These are phyloP conservation scores for Sinocyclocheilus anophthalmus DNA, from an alignment of 2,113 vertebrate genomes.

Conservation along the genomic window DNA sequence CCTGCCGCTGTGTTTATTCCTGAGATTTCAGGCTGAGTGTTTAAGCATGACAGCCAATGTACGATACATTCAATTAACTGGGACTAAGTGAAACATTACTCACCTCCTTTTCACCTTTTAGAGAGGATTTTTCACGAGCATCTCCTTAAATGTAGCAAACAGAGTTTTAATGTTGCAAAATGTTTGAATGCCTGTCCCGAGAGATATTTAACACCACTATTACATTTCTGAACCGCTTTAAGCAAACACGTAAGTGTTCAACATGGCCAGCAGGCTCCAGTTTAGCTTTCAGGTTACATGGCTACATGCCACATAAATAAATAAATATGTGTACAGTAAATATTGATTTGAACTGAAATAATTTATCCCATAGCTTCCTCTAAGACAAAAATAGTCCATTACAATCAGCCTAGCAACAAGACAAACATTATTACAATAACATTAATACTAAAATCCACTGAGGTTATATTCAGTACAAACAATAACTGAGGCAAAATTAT, in stretches of 20 bases:
- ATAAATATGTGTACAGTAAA: not conserved
- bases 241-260: not conserved
- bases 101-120: constrained; percentile 30
- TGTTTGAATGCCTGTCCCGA: not conserved
- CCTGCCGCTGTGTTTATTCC: constrained; percentile 37
- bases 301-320: not conserved
- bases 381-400: not conserved
- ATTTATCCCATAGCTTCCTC: not conserved
- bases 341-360: not conserved
- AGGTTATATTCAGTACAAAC: not conserved
- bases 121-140: not conserved
- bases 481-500: not conserved
- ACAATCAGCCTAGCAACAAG: not conserved
- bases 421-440: not conserved
- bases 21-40: constrained; percentile 42
- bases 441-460: not conserved
- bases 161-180: constrained; percentile 8
- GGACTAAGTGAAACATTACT: constrained; percentile 32
- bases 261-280: not conserved
- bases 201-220: constrained; percentile 10
- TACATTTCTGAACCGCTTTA: not conserved
- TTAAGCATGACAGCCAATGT: constrained; percentile 31
- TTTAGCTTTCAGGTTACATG: not conserved
- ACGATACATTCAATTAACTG: constrained; percentile 33
- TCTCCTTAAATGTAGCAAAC: constrained; percentile 1